Base-by-base conservation (phyloP, 2,888 invertebrate species). In the Standfussiana lucernea region DNA sequence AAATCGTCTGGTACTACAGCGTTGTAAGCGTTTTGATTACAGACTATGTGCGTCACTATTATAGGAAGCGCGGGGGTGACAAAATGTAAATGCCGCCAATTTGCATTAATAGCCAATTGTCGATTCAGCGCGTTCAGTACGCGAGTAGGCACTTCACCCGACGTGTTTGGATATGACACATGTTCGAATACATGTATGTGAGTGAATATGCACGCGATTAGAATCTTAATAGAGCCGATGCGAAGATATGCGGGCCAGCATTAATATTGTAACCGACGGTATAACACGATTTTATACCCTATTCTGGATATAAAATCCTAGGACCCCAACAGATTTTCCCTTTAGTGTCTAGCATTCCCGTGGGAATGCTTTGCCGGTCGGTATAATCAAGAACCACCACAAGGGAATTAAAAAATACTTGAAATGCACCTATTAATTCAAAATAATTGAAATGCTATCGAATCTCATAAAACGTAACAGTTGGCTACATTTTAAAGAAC, bases 81-180 rank as follows among this genome's bases (percentile, higher is more conserved):
- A 89, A 89, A 84, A 92, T 93, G 91, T 88, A 90, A 92, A 93
- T 91, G 87, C 87, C 79, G 88, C 90, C 73, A 88, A 94, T 95
- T 95, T 93, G 91, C 94, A 96, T 95, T 95, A 94, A 94, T 93
- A 92, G 87, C 65, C 92, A 88, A 95, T 95, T 94, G 93, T 89
- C 85, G 83, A 96, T 95, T 95, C 95, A 94, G 92, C 92, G 87
- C 92, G 90, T 91, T 90, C 88, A 79, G 86, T 88, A 84, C 83
- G 88, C 88, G 85, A 89, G 91, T 87, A 89, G 87, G 83, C 90
- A 91, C 90, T 92, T 88, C 87, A 84, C 85, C 87, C 83, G 89
- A 92, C 94, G 83, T 89, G 89, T 95, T 95, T 95, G 95, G 95
- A 92, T 94, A 94, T 95, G 95, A 96, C 96, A 96, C 92, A 94